Evolutionary conservation across 2,797 vertebrate genomes (phyloP).

Genomic region (Philypnodon macrostomus): DNA sequence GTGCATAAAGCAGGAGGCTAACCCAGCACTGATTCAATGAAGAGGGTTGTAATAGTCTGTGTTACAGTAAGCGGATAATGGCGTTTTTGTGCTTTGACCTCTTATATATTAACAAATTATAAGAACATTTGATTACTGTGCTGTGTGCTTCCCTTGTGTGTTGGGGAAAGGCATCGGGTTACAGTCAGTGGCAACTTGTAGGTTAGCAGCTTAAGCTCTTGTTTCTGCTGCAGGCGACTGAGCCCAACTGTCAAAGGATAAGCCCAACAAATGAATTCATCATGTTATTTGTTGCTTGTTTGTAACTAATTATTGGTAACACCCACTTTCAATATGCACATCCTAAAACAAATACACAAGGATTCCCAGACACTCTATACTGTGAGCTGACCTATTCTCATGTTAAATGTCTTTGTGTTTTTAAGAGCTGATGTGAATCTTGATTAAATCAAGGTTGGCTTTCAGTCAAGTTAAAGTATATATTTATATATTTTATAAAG

Average conservation of each 20-base stretch:
- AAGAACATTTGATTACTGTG: constrained; percentile 36
- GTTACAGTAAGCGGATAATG: constrained; percentile 36
- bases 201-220: constrained; percentile 45
- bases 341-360: neutral
- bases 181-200: constrained; percentile 36
- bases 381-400: neutral
- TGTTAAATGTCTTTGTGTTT: constrained; percentile 13
- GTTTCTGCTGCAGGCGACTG: constrained; percentile 46
- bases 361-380: neutral
- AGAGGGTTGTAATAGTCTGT: constrained; percentile 19
- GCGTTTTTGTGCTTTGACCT: constrained; percentile 20
- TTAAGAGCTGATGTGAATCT: constrained; percentile 23
- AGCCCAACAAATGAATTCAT: constrained; percentile 48
- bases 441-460: too few species aligned
- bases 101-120: constrained; percentile 35
- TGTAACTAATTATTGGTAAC: constrained; percentile 7
- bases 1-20: too few species aligned
- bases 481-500: too few species aligned
- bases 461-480: too few species aligned
- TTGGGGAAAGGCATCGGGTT: constrained; percentile 41
- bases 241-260: constrained; percentile 33
- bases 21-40: neutral
- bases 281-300: constrained; percentile 27
- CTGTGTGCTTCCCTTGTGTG: constrained; percentile 29
- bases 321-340: neutral